These are phyloP conservation scores for Macrosteles quadrilineatus DNA, from an alignment of 1,140 invertebrate genomes.

Conservation along the genomic window DNA sequence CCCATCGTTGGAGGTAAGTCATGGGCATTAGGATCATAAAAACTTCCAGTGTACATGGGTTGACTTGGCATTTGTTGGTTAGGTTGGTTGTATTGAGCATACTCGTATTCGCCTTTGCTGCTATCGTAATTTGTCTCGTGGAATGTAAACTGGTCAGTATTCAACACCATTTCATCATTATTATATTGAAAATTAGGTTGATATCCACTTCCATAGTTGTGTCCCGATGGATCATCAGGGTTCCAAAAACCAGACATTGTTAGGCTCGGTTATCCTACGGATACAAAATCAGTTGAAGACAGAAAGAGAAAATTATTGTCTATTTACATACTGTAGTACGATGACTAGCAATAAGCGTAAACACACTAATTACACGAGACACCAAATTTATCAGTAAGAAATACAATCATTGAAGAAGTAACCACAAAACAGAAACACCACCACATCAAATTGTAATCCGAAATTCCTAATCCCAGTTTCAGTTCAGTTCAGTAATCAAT, in stretches of 20 bases:
- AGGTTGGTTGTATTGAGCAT: conserved; percentile 4
- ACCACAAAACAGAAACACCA: too few species aligned
- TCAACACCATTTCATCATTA: conserved; percentile 36
- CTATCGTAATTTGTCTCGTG: conserved; percentile 34
- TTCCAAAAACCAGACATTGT: conserved; percentile 32
- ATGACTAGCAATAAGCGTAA: too few species aligned
- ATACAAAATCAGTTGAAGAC: too few species aligned
- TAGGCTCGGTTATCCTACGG: too few species aligned
- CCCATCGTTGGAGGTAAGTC: not conserved
- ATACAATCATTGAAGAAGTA: too few species aligned
- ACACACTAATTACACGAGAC: too few species aligned
- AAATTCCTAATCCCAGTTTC: too few species aligned
- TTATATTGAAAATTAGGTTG: conserved; percentile 30
- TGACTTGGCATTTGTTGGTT: not conserved
- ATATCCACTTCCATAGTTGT: conserved; percentile 17
- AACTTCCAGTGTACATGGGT: not conserved
- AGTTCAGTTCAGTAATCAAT: too few species aligned
- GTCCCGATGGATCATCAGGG: conserved; percentile 6
- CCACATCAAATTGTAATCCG: too few species aligned
- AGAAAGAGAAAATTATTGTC: too few species aligned
- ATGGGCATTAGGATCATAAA: conserved; percentile 17
- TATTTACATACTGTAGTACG: too few species aligned
- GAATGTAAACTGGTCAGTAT: conserved; percentile 38
- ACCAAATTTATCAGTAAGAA: too few species aligned
- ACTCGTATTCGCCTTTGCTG: conserved; percentile 17